These are phyloP conservation scores for Egretta garzetta DNA, from an alignment of 2,113 vertebrate genomes.

Conservation along the genomic window DNA sequence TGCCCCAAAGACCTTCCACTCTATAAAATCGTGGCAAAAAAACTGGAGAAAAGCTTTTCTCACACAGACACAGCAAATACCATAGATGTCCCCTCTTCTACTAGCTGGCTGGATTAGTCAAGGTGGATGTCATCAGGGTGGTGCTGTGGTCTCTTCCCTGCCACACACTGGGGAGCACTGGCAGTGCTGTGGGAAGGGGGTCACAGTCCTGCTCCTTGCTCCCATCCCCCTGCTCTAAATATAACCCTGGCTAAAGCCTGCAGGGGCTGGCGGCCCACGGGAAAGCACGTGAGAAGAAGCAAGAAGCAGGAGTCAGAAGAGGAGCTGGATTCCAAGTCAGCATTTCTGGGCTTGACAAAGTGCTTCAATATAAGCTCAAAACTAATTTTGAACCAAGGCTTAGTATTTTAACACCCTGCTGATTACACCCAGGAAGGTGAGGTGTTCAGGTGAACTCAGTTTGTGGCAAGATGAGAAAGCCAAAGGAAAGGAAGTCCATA, in stretches of 20 bases:
- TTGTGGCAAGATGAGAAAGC: not conserved
- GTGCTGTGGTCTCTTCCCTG: fast-evolving
- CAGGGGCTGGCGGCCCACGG: not conserved
- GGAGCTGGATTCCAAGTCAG: not conserved
- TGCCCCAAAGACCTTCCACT: not conserved
- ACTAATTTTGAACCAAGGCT: not conserved
- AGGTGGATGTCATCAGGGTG: not conserved
- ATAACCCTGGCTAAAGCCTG: not conserved
- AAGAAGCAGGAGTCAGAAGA: not conserved
- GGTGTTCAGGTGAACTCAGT: not conserved
- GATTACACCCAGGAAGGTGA: not conserved
- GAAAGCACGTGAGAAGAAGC: not conserved
- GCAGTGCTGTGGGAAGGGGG: not conserved
- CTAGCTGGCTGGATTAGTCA: not conserved
- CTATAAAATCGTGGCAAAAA: fast-evolving
- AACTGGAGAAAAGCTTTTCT: not conserved
- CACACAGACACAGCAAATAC: not conserved
- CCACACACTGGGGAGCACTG: fast-evolving
- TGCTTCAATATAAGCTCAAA: not conserved
- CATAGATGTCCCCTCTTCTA: not conserved
- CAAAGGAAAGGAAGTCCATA: not conserved
- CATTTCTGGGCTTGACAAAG: not conserved
- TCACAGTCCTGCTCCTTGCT: not conserved
- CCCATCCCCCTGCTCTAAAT: fast-evolving
- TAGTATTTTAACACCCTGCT: not conserved